Conservation (phyloP, 2,113 vertebrate genomes). For the Chaenocephalus aceratus region DNA sequence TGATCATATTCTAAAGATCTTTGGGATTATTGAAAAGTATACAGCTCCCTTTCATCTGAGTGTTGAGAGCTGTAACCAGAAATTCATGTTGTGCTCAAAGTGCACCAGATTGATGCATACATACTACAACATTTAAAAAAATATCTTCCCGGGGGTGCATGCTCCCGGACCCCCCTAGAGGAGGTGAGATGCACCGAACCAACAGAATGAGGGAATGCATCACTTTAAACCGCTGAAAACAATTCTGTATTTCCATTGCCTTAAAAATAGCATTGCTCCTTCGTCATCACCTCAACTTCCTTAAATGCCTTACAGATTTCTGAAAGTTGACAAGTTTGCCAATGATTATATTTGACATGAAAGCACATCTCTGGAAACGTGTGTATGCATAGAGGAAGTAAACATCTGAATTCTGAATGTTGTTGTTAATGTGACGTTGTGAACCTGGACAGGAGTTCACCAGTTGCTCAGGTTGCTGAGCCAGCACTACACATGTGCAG, state of each 20-base stretch:
- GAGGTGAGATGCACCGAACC: background rate
- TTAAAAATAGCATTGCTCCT: background rate
- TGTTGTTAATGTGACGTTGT: conserved; percentile 2
- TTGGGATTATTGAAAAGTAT: too few relatives aligned
- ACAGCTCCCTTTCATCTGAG: too few relatives aligned
- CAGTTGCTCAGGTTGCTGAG: conserved; percentile 49
- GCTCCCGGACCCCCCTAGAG: too few relatives aligned
- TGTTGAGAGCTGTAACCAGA: too few relatives aligned
- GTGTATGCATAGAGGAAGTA: background rate
- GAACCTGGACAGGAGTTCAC: background rate
- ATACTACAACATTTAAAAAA: too few relatives aligned
- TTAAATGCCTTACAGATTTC: background rate
- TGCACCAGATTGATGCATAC: too few relatives aligned
- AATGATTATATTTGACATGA: background rate
- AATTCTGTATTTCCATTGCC: background rate
- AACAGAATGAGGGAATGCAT: background rate
- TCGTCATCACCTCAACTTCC: background rate
- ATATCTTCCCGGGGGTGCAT: too few relatives aligned
- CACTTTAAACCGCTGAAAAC: background rate
- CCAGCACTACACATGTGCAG: conserved; percentile 49
- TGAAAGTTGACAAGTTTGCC: background rate
- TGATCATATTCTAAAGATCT: too few relatives aligned
- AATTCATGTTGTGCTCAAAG: too few relatives aligned
- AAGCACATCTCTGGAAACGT: background rate
- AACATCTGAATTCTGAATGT: background rate